phyloP scores from a whole-genome alignment of 2,888 invertebrate genomes.

The Itoplectis maculator region DNA sequence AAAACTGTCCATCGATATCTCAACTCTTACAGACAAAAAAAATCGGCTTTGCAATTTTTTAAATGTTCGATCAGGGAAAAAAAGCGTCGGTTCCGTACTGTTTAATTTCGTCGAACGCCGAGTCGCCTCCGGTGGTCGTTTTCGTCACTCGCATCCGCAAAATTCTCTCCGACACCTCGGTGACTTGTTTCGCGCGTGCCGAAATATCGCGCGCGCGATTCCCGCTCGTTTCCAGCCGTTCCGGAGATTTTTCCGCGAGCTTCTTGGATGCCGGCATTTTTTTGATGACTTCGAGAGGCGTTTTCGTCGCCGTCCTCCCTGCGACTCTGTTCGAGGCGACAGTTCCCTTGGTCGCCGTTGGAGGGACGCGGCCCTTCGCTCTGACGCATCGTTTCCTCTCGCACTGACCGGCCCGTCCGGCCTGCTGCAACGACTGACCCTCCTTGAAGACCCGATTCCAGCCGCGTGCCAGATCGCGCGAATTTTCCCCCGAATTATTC shows the following conservation, averaged over 20 bases:
- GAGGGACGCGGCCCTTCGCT: neutral
- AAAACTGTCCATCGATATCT: neutral
- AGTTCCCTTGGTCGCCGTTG: slow-evolving; percentile 6
- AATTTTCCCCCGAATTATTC: slow-evolving; percentile 38
- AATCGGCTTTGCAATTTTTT: too few species aligned
- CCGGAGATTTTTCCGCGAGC: neutral
- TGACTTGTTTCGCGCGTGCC: slow-evolving; percentile 9
- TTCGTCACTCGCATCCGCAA: neutral
- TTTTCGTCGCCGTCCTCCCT: slow-evolving; percentile 39
- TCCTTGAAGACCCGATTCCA: slow-evolving; percentile 60
- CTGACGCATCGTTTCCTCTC: slow-evolving; percentile 42
- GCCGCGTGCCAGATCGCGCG: slow-evolving; percentile 35
- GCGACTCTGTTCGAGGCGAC: neutral
- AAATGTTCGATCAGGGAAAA: too few species aligned
- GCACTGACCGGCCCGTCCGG: neutral
- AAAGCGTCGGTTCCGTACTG: too few species aligned
- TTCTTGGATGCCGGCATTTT: slow-evolving; percentile 26
- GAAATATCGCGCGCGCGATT: neutral
- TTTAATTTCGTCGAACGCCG: neutral
- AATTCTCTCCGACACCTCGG: slow-evolving; percentile 42
- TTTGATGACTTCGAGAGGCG: slow-evolving; percentile 54
- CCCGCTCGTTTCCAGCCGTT: neutral
- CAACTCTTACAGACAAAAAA: too few species aligned
- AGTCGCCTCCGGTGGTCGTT: neutral
- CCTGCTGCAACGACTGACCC: slow-evolving; percentile 50